These are phyloP conservation scores for Cremastobaeus sp. DNA, from an alignment of 2,888 invertebrate species.

Conservation along the genomic window DNA sequence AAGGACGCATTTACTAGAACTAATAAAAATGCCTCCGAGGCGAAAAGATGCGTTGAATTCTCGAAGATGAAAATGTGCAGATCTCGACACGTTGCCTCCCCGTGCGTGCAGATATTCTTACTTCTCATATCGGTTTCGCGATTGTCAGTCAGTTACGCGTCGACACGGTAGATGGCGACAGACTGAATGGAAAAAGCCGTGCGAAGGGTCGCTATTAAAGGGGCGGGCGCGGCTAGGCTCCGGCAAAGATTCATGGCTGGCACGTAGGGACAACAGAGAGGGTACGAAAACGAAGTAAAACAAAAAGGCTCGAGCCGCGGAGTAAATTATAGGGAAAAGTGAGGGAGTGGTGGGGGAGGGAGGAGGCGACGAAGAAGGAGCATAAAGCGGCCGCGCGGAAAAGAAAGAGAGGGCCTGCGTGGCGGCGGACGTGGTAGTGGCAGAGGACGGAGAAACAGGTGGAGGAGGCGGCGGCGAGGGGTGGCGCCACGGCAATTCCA, in stretches of 20 bases:
- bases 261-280: conserved; percentile 65
- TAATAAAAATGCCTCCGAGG: too few species aligned
- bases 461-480: conserved; percentile 68
- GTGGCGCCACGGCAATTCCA: conserved; percentile 78
- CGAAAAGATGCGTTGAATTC: too few species aligned
- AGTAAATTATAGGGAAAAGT: conserved; percentile 75
- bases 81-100: too few species aligned
- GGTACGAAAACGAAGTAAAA: conserved; percentile 68
- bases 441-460: conserved; percentile 62
- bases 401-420: conserved; percentile 55
- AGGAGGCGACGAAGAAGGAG: conserved; percentile 59
- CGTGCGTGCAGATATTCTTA: too few species aligned
- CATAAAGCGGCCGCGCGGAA: conserved; percentile 12
- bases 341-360: conserved; percentile 62
- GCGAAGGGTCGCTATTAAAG: conserved; percentile 78
- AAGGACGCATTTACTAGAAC: too few species aligned
- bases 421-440: conserved; percentile 57
- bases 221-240: conserved; percentile 74
- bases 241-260: conserved; percentile 78
- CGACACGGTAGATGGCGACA: conserved; percentile 73
- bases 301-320: conserved; percentile 66
- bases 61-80: too few species aligned
- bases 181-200: conserved; percentile 75
- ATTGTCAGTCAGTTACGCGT: conserved; percentile 53
- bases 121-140: conserved; percentile 31